phyloP scores from a whole-genome alignment of 2,113 vertebrate genomes.

The Lampris megalopsis region DNA sequence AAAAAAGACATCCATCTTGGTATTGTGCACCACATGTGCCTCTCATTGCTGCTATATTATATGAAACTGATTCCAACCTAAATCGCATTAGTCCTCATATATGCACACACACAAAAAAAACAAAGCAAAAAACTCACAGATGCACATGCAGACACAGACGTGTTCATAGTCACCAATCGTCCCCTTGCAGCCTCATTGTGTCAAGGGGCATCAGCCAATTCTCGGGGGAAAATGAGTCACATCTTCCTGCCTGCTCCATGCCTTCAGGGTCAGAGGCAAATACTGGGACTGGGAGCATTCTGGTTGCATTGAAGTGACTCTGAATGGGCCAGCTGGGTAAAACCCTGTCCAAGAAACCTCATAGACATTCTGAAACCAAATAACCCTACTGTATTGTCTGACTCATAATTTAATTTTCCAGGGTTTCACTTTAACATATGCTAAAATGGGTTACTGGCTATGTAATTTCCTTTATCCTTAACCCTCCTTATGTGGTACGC shows the following conservation, averaged over 20 bases:
- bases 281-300: constrained; percentile 27
- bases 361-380: constrained; percentile 11
- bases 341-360: constrained; percentile 24
- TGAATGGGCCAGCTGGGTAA: constrained; percentile 1
- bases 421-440: constrained; percentile 18
- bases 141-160: constrained; percentile 10
- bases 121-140: background rate
- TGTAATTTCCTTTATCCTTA: constrained; percentile 6
- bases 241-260: constrained; percentile 37
- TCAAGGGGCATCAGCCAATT: constrained; percentile 74
- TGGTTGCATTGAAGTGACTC: background rate
- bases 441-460: background rate
- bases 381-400: constrained; percentile 27
- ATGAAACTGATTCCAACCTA: no score
- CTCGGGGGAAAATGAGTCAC: constrained; percentile 57
- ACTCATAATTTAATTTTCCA: constrained; percentile 51
- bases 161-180: constrained; percentile 28
- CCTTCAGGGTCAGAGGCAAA: constrained; percentile 39
- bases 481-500: background rate
- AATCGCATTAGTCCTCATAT: background rate
- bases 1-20: no score
- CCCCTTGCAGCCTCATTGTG: constrained; percentile 78
- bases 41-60: no score
- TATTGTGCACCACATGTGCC: no score
- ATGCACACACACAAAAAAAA: constrained; percentile 15